Percentiles rank a stretch among this genome's conserved stretches.
Conservation (phyloP, 2,113 vertebrate genomes). For the Orycteropus afer region DNA sequence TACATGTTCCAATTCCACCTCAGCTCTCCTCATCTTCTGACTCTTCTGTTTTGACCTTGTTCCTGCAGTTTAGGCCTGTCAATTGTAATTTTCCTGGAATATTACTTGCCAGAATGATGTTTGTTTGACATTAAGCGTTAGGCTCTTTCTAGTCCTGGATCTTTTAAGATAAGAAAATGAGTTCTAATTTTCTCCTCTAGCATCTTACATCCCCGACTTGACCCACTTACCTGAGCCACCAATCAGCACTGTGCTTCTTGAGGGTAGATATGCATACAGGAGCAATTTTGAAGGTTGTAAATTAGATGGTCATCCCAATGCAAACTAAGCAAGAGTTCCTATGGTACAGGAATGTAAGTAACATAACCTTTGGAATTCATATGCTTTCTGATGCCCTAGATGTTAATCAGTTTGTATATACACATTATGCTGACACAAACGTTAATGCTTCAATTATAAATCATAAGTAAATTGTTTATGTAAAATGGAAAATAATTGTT, state of each 20-base stretch:
- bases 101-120: not conserved
- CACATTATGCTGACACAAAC: not conserved
- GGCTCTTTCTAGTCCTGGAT: not conserved
- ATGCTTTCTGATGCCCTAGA: not conserved
- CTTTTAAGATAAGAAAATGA: not conserved
- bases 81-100: not conserved
- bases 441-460: not conserved
- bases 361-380: not conserved
- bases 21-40: not conserved
- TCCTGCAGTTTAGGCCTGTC: not conserved
- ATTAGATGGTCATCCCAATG: too few relatives aligned
- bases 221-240: not conserved
- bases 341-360: not conserved
- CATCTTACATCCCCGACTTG: too few relatives aligned
- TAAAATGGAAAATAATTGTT: not conserved
- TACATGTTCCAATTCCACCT: not conserved
- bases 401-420: not conserved
- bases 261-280: not conserved
- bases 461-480: not conserved
- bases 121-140: not conserved
- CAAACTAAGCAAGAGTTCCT: not conserved
- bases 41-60: not conserved
- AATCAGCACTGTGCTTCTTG: not conserved
- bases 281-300: not conserved
- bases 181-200: not conserved